A percentile compares a stretch with the other conserved stretches of the same genome.
Conservation (phyloP, 2,113 vertebrate species). For the Microtus oregoni region DNA sequence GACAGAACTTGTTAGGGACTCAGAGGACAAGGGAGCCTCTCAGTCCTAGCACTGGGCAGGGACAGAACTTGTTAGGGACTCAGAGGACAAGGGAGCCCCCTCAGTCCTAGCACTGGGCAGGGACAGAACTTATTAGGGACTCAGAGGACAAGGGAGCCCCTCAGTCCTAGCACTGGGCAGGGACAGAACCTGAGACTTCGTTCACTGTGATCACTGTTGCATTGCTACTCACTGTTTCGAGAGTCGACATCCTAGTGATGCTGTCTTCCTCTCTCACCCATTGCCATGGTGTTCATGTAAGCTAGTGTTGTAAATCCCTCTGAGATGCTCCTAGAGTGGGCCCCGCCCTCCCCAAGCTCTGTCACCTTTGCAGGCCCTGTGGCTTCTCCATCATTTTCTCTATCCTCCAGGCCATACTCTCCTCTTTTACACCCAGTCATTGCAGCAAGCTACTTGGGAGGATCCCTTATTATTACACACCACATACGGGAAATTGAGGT, state of each 20-base stretch:
- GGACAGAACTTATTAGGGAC: too few relatives aligned
- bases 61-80: too few relatives aligned
- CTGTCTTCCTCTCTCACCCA: background rate
- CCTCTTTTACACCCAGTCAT: background rate
- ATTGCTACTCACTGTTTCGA: too few relatives aligned
- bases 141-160: background rate
- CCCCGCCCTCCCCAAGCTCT: background rate
- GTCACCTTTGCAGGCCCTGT: background rate
- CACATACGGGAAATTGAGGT: too few relatives aligned
- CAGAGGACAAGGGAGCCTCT: too few relatives aligned
- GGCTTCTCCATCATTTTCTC: background rate
- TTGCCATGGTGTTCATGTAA: background rate
- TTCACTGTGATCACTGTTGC: background rate
- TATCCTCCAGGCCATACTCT: background rate
- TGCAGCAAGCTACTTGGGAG: background rate
- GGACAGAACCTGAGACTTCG: background rate
- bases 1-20: background rate
- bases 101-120: too few relatives aligned
- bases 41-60: too few relatives aligned
- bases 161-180: background rate
- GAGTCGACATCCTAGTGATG: background rate
- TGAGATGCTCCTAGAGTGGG: too few relatives aligned
- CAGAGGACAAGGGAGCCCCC: background rate
- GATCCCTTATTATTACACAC: background rate
- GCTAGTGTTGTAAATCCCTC: background rate